These are phyloP conservation scores for Nemopilema nomurai DNA, from an alignment of 30 jellyfish, hydroid and myxozoan genomes.

Conservation along the genomic window DNA sequence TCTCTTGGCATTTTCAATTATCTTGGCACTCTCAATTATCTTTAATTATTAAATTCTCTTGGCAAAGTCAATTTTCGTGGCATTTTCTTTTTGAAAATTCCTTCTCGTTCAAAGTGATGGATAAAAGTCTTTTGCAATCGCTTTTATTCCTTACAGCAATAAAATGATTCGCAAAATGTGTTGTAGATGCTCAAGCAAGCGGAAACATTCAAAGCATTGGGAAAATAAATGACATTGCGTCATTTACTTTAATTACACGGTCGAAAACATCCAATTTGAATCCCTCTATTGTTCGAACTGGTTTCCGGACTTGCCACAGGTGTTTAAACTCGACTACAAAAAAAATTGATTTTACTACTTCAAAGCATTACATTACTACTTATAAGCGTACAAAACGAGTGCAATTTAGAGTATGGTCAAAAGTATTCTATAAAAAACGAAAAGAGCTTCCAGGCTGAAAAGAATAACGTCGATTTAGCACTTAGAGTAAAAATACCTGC, in stretches of 20 bases:
- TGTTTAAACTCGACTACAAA: conserved; percentile 58
- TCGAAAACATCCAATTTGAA: conserved; percentile 65
- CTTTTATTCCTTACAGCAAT: not conserved
- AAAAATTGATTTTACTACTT: no score
- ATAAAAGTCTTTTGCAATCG: not conserved
- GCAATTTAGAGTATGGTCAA: not conserved
- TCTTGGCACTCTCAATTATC: no score
- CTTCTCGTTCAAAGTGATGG: not conserved
- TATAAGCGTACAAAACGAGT: no score
- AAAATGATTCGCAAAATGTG: no score
- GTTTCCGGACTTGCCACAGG: conserved; percentile 67
- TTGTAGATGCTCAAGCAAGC: not conserved
- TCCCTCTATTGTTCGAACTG: conserved; percentile 46
- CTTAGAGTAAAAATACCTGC: conserved; percentile 36
- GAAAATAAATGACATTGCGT: not conserved
- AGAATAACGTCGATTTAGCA: no score
- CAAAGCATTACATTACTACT: no score
- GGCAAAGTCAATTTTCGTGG: not conserved
- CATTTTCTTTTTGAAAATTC: not conserved
- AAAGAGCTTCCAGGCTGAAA: not conserved
- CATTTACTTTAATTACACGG: conserved; percentile 36
- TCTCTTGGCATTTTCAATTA: no score
- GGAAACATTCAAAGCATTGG: no score
- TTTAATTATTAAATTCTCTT: no score
- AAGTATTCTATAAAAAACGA: no score